Evolutionary conservation across 2,888 invertebrate genomes (phyloP), one percentile per base, ranked within the genome.

Genomic region (Chrysodeixis includens): DNA sequence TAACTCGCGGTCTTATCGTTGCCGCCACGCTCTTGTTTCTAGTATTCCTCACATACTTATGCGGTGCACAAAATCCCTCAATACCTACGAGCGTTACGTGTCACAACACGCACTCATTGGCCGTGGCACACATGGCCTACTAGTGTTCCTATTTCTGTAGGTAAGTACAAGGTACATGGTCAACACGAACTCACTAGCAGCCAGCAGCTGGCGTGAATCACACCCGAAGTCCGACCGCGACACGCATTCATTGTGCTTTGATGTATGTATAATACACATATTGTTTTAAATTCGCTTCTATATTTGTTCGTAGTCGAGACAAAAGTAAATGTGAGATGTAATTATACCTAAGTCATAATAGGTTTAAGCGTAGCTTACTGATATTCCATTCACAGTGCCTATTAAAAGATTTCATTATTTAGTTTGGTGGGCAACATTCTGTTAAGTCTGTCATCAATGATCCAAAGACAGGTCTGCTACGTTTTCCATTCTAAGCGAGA

Each of bases 1-100:
- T 66, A 66, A 73, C 61, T 76, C 20, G 44, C 20, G 72, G 69
- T 76, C 73, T 66, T 71, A 70, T 74, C 65, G 61, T 61, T 65
- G 62, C 66, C 46, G 46, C 1, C 20, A 49, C 10, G 4, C 46
- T 16, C 46, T 49, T 9, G 10, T 49, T 20, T 18, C 46, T 49
- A 9, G 46, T 49, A 10, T 49, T 20, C 9, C 46, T 53, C 54
- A 56, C 26, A 53, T 12, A 53, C 14, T 20, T 60, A 68, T 51
- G 55, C 46, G 52, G 40, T 18, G 65, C 57, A 72, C 65, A 65
- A 49, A 49, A 40, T 53, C 56, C 56, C 14, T 32, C 8, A 7
- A 30, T 55, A n/a, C 8, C 46, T 46, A 46, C 35, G 14, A 2
- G 46, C n/a, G 7, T n/a, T 18, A 16, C 2, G 16, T 44, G 7